Percentiles rank a stretch among this genome's conserved stretches.
Conservation (phyloP, 1,140 invertebrate species). For the Pectinophora gossypiella region DNA sequence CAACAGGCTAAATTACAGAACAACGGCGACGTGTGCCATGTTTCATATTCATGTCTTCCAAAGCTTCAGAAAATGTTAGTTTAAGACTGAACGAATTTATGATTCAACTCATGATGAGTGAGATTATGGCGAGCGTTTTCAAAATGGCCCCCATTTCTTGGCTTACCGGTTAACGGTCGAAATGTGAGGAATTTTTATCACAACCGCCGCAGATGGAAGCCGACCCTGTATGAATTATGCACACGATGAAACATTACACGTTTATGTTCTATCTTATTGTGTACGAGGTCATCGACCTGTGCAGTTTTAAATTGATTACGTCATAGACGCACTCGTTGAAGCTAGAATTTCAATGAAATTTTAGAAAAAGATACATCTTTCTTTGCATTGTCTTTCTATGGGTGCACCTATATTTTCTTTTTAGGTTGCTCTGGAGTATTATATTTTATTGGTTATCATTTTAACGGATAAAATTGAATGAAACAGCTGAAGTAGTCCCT, state of each 20-base stretch:
- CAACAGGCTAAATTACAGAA: too few species aligned
- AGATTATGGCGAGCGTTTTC: conserved; percentile 11
- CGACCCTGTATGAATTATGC: conserved; percentile 55
- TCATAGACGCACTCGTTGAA: too few species aligned
- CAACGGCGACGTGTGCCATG: too few species aligned
- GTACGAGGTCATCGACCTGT: not conserved
- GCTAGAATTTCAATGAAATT: too few species aligned
- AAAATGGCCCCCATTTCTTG: conserved; percentile 19
- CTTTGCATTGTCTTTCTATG: too few species aligned
- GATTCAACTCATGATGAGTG: not conserved
- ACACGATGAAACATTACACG: conserved; percentile 29
- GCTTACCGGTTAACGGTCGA: conserved; percentile 21
- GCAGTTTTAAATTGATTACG: too few species aligned
- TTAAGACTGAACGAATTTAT: not conserved
- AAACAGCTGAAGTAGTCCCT: too few species aligned
- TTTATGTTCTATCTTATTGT: not conserved
- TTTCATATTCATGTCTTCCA: not conserved
- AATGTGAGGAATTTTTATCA: conserved; percentile 55
- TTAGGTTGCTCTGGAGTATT: too few species aligned
- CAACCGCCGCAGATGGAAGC: conserved; percentile 32
- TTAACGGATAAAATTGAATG: too few species aligned
- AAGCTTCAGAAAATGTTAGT: not conserved
- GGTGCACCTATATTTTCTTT: too few species aligned
- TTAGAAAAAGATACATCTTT: too few species aligned
- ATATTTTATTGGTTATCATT: too few species aligned